These are phyloP conservation scores for Cepaea hortensis DNA, from an alignment of 2,888 invertebrate genomes.

Conservation along the genomic window DNA sequence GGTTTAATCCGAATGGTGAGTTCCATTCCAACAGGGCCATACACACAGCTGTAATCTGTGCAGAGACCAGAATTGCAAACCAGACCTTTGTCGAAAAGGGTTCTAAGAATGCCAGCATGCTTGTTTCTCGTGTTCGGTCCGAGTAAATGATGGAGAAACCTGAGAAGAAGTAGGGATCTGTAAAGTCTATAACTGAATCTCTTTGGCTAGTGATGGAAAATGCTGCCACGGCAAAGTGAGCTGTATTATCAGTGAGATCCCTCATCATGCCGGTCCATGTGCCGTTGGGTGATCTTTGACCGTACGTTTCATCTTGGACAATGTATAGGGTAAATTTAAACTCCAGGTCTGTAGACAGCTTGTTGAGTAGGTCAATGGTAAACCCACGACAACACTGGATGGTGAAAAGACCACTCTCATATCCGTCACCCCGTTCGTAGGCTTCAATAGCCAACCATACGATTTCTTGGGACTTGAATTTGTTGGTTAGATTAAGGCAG, in stretches of 20 bases:
- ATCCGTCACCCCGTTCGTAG: conserved; percentile 65
- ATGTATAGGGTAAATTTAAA: conserved; percentile 93
- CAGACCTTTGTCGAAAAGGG: conserved; percentile 93
- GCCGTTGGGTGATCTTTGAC: conserved; percentile 80
- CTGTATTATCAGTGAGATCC: conserved; percentile 90
- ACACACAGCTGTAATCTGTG: conserved; percentile 91
- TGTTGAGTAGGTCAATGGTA: conserved; percentile 90
- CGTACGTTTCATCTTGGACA: conserved; percentile 79
- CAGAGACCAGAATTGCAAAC: conserved; percentile 92
- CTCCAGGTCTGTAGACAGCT: conserved; percentile 88
- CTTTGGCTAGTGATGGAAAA: conserved; percentile 85
- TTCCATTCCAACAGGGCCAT: conserved; percentile 96
- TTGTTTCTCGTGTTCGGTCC: conserved; percentile 78
- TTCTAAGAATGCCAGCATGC: conserved; percentile 88
- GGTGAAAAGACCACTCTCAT: conserved; percentile 63
- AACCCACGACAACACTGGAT: conserved; percentile 87
- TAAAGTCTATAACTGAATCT: conserved; percentile 88
- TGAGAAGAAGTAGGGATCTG: conserved; percentile 92
- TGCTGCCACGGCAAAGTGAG: conserved; percentile 93
- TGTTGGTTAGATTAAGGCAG: conserved; percentile 62
- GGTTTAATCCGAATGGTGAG: conserved; percentile 94
- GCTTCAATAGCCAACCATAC: conserved; percentile 77
- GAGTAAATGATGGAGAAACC: conserved; percentile 89
- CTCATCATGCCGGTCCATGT: conserved; percentile 93
- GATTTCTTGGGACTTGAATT: conserved; percentile 57